Base-by-base conservation (phyloP, 2,888 invertebrate genomes). In the Luperina nickerlii region DNA sequence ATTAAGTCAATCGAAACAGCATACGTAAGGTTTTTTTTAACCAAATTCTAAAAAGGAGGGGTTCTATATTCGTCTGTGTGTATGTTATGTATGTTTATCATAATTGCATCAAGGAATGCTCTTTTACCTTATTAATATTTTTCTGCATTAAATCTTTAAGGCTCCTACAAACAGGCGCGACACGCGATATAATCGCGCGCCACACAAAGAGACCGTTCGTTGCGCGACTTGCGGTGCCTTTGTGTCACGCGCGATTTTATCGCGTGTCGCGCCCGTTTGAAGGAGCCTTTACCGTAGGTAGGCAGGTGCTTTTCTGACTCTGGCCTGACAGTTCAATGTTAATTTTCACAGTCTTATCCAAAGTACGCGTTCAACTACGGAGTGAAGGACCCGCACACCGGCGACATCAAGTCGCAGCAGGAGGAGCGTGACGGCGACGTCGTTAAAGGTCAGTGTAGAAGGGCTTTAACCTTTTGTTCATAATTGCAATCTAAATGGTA, bases 351-450 rank as follows among this genome's bases (percentile, higher is more conserved):
- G 98, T 97, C 98, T 13, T 98, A 98, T 93, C 98, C 98, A 83
- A 98, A 97, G 92, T 98, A 98, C 92, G 97, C 97, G 11, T 98
- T 98, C 92, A 98, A 97, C 91, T 98, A 98, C 89, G 98, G 98
- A 79, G 98, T 98, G 48, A 97, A 98, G 91, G 98, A 98, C 90
- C 97, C 97, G 8, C 98, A 98, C 89, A 98, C 98, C 15, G 98
- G 98, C n/a, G 98, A 98, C 91, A 97, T 98, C 77, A 98, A 98
- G 92, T 97, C 98, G 51, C 98, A 98, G 90, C 97, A 97, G 69
- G 98, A 98, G 92, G 97, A 97, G 90, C 97, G 97, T 87, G 98
- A 98, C 92, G 98, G 98, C 8, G 98, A 98, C 92, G 97, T 97
- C 20, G 98, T 98, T 42, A 97, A 97, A 96, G 98, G 98, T 93